Evolutionary conservation across 2,113 vertebrate species (phyloP), one percentile per base, ranked within the genome.

Genomic region (Dipodomys spectabilis): DNA sequence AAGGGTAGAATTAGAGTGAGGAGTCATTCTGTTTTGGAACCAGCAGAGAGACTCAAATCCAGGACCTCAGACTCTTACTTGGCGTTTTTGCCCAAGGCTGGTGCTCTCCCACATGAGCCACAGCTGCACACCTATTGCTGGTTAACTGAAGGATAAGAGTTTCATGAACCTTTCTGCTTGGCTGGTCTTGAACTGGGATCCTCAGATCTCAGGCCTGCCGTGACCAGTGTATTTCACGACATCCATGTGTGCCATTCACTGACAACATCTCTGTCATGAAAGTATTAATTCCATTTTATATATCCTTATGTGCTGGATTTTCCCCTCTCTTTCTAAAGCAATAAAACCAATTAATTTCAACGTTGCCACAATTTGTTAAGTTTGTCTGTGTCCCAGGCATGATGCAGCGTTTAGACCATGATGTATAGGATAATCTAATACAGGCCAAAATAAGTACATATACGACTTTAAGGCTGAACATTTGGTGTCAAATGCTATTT

Each of bases 271-370:
- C 22, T 25, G 12, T 53, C n/a, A 90, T 35, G 28, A 11, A 85
- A 65, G n/a, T 44, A 11, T 44, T 74, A 10, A 0, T 45, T 69
- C 72, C 82, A 49, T 92, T 85, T 32, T 80, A 72, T 75, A 90
- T 90, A 91, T 67, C 74, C 90, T 65, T 88, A 74, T 15, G 13
- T 62, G 64, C 57, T 44, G 28, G 13, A 57, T 32, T 71, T 94
- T 81, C 15, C 10, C 2, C 77, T 88, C 32, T 68, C 57, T 20
- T 73, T 69, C n/a, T 77, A 44, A 20, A 82, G 73, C 5, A 32
- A 74, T 88, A 44, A 85, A 92, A 39, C 67, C 79, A n/a, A 53
- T 69, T 94, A 72, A 32, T 71, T 91, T 92, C 68, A 32, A 72
- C n/a, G 62, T 64, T 71, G n/a, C 35, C 30, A 19, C 60, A 64